Evolutionary conservation across 2,797 vertebrate genomes (phyloP), one percentile per base, ranked within the genome.

Genomic region (Rhinichthys osculus): DNA sequence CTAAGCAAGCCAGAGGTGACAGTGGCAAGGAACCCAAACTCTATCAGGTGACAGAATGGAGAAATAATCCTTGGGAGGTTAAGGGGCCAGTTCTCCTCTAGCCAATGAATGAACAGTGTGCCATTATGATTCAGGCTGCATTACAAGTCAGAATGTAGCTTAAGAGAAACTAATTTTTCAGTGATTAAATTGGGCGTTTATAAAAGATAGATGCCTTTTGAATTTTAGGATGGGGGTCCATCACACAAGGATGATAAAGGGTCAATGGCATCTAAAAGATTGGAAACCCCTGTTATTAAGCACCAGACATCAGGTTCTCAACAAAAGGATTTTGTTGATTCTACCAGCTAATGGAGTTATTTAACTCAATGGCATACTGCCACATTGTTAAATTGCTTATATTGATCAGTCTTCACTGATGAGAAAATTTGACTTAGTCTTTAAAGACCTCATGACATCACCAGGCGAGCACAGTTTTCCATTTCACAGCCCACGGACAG

Each of bases 311-410:
- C 16, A 64, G 52, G 52, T 21, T 77, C 52, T 59, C 52, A 17
- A 38, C 74, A 59, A 59, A 77, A 8, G 7, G 11, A 79, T 21
- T 78, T 30, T 7, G 38, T 64, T 79, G 38, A 64, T 78, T 64
- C 33, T 40, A 35, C 30, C 38, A 42, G 57, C 38, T 64, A 62
- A 78, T 64, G 3, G 77, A 42, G 35, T 78, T 40, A 62, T 78
- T 78, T 62, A 78, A 62, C 38, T 62, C 38, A 62, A 19, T 44
- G 54, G 62, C 74, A 38, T 33, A 77, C 33, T 57, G 74, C 21
- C 74, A n/a, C 19, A n/a, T 77, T 77, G 74, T 57, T 77, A n/a
- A 77, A 77, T 57, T 77, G 74, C 50, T 57, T 57, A 57, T 77
- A 38, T 77, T 77, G 74, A 57, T 77, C 50, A n/a, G 6, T 77